Conservation (phyloP, 2,797 vertebrate genomes). For the Pteronotus mesoamericanus region DNA sequence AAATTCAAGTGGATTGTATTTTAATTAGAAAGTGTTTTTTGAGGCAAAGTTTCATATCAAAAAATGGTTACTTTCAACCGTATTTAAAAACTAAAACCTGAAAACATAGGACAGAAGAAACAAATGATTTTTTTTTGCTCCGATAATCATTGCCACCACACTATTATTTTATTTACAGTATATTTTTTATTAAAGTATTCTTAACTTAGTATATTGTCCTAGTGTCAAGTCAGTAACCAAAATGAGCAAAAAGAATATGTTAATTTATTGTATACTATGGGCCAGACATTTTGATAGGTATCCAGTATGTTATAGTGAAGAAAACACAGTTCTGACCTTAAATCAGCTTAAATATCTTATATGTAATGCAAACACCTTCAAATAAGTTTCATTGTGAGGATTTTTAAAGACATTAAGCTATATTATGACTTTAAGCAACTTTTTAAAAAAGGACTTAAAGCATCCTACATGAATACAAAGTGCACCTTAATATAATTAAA, state of each 20-base stretch:
- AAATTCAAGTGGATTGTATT: conserved; percentile 9
- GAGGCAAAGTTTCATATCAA: not conserved
- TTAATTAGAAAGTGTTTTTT: conserved; percentile 35
- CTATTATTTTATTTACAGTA: not conserved
- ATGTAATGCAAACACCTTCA: not conserved
- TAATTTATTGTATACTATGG: not conserved
- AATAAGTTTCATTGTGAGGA: not conserved
- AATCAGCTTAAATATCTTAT: not conserved
- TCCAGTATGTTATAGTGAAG: not conserved
- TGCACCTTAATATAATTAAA: not conserved
- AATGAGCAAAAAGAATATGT: not conserved
- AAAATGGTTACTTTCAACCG: not conserved
- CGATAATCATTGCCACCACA: not conserved
- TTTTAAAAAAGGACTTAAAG: not conserved
- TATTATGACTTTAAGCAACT: not conserved
- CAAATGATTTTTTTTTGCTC: not conserved
- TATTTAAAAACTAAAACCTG: not conserved
- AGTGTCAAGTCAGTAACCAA: not conserved
- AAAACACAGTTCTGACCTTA: not conserved
- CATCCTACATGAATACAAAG: not conserved
- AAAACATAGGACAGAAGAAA: not conserved
- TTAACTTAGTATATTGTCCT: not conserved
- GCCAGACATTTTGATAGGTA: not conserved
- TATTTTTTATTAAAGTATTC: not conserved
- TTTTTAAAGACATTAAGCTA: not conserved